A percentile compares a stretch with the other conserved stretches of the same genome.
phyloP scores from a whole-genome alignment of 2,888 invertebrate species.

The Ypsolopha scabrella region DNA sequence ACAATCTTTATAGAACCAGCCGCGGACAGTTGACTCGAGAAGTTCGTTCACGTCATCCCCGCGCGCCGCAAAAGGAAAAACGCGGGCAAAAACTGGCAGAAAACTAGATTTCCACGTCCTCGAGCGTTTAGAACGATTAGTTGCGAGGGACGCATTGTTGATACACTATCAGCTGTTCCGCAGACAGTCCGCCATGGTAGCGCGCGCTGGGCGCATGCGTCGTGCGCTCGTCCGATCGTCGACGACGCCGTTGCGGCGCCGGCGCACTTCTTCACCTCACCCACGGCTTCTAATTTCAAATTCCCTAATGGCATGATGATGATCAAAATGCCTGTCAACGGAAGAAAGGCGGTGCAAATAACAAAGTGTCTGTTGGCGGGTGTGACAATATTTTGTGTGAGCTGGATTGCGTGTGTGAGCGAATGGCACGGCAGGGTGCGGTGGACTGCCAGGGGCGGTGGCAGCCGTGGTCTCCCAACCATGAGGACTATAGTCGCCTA shows the following conservation, averaged over 20 bases:
- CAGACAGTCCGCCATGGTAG: constrained; percentile 60
- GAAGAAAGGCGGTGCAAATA: constrained; percentile 39
- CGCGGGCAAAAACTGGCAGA: constrained; percentile 42
- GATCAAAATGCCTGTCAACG: constrained; percentile 31
- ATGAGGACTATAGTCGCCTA: constrained; percentile 73
- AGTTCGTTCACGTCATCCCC: constrained; percentile 33
- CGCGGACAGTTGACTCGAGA: constrained; percentile 21
- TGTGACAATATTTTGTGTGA: constrained; percentile 51
- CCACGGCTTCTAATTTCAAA: not conserved
- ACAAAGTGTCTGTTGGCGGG: constrained; percentile 49
- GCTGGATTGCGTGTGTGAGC: constrained; percentile 54
- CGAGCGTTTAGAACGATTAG: constrained; percentile 59
- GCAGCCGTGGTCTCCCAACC: constrained; percentile 25
- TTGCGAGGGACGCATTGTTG: constrained; percentile 55
- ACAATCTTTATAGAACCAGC: constrained; percentile 45
- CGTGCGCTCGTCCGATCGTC: constrained; percentile 7
- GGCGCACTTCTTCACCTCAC: constrained; percentile 10
- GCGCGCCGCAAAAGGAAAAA: constrained; percentile 31
- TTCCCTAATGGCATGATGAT: not conserved
- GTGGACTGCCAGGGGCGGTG: constrained; percentile 21
- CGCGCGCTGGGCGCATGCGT: constrained; percentile 56
- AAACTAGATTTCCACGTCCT: constrained; percentile 59
- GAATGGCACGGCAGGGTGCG: constrained; percentile 46
- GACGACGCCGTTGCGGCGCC: constrained; percentile 17
- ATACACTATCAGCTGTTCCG: constrained; percentile 64